Conservation (phyloP, 2,797 vertebrate genomes). For the Enteromius anoplus region DNA sequence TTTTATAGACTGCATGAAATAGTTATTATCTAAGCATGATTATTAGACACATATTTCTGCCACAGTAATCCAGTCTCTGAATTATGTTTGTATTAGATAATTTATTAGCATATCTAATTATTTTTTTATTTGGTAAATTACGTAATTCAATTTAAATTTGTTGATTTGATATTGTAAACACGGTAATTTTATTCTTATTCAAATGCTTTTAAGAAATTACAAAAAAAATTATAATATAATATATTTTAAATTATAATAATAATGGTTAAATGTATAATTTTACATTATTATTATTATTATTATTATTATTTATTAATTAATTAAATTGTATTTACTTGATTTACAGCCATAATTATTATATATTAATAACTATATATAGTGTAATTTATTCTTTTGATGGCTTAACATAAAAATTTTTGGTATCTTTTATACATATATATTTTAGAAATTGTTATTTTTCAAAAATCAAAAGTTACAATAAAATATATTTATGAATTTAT, state of each 20-base stretch:
- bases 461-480: neutral
- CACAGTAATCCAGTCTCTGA: neutral
- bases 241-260: neutral
- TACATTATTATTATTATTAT: neutral
- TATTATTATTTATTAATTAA: neutral
- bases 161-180: neutral
- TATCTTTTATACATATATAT: too few relatives aligned
- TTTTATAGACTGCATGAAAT: neutral
- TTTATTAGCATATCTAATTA: neutral
- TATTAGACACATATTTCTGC: neutral
- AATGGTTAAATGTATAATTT: neutral
- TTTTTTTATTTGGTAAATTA: neutral
- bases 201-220: neutral
- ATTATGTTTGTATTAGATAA: neutral
- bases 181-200: neutral
- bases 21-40: neutral
- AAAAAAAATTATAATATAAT: neutral
- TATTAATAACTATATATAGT: neutral
- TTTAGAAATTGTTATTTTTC: neutral
- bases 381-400: neutral
- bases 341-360: neutral
- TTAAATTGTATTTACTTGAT: neutral
- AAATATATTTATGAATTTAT: neutral
- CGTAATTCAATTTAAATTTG: neutral
- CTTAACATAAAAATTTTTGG: too few relatives aligned